Conservation (phyloP, 2,113 vertebrate species). For the Leptodactylus fuscus region DNA sequence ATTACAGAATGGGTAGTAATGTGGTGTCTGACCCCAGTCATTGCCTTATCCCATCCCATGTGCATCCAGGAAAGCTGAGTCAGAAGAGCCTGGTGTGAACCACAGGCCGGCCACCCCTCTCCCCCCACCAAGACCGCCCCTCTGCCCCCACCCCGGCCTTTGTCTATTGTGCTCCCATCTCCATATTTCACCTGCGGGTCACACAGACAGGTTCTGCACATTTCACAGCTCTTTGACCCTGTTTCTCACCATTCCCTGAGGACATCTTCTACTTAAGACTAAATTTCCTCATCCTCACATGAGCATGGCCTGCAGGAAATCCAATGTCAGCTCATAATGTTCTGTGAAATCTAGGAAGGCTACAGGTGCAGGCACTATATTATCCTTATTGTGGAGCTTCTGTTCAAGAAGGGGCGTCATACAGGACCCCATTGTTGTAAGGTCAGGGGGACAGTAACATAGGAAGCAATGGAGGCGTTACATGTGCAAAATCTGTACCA, state of each 20-base stretch:
- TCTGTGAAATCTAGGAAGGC: background rate
- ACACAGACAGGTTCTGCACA: background rate
- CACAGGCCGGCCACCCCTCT: background rate
- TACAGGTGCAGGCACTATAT: background rate
- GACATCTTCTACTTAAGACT: background rate
- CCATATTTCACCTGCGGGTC: slow-evolving; percentile 21
- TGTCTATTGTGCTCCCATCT: slow-evolving; percentile 22
- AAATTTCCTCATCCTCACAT: background rate
- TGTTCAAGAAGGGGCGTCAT: background rate
- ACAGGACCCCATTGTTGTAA: background rate
- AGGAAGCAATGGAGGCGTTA: background rate
- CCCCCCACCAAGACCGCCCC: background rate
- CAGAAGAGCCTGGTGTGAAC: slow-evolving; percentile 25
- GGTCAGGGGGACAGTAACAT: background rate
- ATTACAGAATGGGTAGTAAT: background rate
- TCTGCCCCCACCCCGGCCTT: background rate
- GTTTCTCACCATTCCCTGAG: background rate
- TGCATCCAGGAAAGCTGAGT: slow-evolving; percentile 19
- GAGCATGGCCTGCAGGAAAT: background rate
- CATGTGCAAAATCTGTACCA: background rate
- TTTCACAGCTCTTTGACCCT: slow-evolving; percentile 17
- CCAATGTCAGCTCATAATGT: background rate
- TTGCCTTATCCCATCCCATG: background rate
- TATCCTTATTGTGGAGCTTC: background rate
- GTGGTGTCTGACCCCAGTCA: background rate